Evolutionary conservation across 2,797 vertebrate species (phyloP).

Genomic region (Cryptoprocta ferox): DNA sequence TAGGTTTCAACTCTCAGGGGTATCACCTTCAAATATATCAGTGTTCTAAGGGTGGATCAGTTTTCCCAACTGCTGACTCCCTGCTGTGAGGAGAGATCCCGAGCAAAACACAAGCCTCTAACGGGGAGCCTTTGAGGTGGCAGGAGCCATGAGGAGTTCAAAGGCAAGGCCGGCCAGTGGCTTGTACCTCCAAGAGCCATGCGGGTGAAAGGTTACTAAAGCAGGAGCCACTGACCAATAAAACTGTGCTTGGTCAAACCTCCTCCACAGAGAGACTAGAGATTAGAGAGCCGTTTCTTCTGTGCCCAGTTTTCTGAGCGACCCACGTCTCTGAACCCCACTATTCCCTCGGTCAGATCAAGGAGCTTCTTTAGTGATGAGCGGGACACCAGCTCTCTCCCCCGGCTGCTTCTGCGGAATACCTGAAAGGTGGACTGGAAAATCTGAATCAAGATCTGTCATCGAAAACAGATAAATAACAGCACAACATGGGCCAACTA

Average conservation of each 20-base stretch:
- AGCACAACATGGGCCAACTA: slow-evolving; percentile 80
- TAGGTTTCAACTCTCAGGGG: slow-evolving; percentile 87
- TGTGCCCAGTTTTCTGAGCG: slow-evolving; percentile 82
- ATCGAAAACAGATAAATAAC: slow-evolving; percentile 87
- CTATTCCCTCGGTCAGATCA: slow-evolving; percentile 77
- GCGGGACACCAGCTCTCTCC: slow-evolving; percentile 73
- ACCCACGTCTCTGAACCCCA: slow-evolving; percentile 75
- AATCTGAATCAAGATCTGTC: slow-evolving; percentile 85
- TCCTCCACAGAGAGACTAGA: slow-evolving; percentile 85
- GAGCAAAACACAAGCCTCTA: slow-evolving; percentile 87
- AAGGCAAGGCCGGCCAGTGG: slow-evolving; percentile 88
- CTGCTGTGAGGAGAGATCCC: slow-evolving; percentile 87
- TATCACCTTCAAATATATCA: slow-evolving; percentile 88
- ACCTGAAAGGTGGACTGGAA: slow-evolving; percentile 80
- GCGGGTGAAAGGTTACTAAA: slow-evolving; percentile 92
- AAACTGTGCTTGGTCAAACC: slow-evolving; percentile 87
- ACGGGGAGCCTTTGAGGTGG: slow-evolving; percentile 88
- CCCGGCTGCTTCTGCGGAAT: slow-evolving; percentile 70
- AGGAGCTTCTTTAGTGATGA: slow-evolving; percentile 69
- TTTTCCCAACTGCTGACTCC: slow-evolving; percentile 87
- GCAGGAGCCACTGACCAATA: slow-evolving; percentile 91
- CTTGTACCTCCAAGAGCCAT: slow-evolving; percentile 85
- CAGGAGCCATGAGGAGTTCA: slow-evolving; percentile 89
- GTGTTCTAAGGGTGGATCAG: slow-evolving; percentile 88
- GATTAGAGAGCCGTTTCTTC: slow-evolving; percentile 87